Evolutionary conservation across 2,888 invertebrate species (phyloP), one percentile per base, ranked within the genome.

Genomic region (Xanthostigma xanthostigma): DNA sequence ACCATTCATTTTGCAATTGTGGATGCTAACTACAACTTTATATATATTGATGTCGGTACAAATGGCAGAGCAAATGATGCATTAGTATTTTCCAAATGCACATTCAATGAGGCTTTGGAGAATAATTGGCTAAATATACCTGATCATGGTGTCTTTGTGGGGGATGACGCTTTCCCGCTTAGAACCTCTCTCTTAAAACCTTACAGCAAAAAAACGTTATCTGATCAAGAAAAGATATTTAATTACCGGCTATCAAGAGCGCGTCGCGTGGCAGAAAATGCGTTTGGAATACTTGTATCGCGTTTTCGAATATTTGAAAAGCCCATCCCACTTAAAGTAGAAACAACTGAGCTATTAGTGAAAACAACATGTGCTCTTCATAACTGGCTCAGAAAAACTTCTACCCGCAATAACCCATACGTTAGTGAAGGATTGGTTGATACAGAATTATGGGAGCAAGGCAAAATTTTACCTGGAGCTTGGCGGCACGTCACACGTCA

Each of bases 231-330:
- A 42, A 53, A 52, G 51, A 49, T 53, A 45, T 56, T 55, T 48
- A 57, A 56, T 51, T 58, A 56, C 50, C 43, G 55, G 35, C 50
- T 58, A 36, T 58, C 55, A 14, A 49, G 56, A 44, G 55, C 56
- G 44, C 43, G 56, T 12, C 45, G 51, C 34, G 46, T 51, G 11
- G 49, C 50, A 36, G 54, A 58, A 55, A 57, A 57, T 38, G 17
- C 55, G 41, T 57, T 57, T 44, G 54, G 57, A 40, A 57, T 57
- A 45, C 44, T 58, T 38, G 54, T 53, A 36, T 45, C 47, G 36
- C 48, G 52, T 52, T 54, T 55, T 50, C 44, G 48, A 17, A 49
- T 54, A 13, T 54, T 44, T 44, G 44, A 47, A 49, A 53, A 41
- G 43, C 46, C 40, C 34, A 50, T 44, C 34, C 36, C 37, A 17